Conservation (phyloP, 1,140 invertebrate species). For the Drosophila littoralis region DNA sequence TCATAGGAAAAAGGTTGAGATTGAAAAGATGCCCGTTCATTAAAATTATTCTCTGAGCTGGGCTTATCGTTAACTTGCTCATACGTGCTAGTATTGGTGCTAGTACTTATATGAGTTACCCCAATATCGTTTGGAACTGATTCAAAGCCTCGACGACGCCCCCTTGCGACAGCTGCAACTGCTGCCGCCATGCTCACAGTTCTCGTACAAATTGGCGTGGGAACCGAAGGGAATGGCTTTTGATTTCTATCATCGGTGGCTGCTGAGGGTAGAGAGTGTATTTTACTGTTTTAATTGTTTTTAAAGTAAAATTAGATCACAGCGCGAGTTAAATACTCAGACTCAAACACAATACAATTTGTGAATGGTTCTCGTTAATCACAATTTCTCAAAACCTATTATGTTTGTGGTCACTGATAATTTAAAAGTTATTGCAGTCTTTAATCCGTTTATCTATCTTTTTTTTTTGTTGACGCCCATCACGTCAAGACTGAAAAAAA, state of each 20-base stretch:
- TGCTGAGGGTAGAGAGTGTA: constrained; percentile 6
- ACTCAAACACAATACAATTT: background rate
- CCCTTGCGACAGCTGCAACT: constrained; percentile 49
- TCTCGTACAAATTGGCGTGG: background rate
- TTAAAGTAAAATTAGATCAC: constrained; percentile 7
- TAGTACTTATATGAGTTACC: constrained; percentile 1
- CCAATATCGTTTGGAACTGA: background rate
- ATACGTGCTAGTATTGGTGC: constrained; percentile 28
- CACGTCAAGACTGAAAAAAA: no score
- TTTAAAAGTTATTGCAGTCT: background rate
- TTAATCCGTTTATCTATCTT: no score
- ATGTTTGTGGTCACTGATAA: no score
- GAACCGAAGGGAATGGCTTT: background rate
- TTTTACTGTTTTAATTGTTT: background rate
- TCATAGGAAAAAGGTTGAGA: constrained; percentile 57
- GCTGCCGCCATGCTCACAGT: constrained; percentile 57
- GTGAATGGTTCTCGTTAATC: no score
- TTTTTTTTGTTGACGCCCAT: no score
- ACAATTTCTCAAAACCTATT: no score
- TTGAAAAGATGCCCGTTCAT: constrained; percentile 44
- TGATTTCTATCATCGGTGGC: background rate
- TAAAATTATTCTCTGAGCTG: constrained; percentile 40
- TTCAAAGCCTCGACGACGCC: constrained; percentile 43
- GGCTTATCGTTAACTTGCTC: constrained; percentile 25
- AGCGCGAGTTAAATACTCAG: background rate